A percentile compares a stretch with the other conserved stretches of the same genome.
Conservation (phyloP, 1,140 invertebrate species). For the Drosophila virilis region DNA sequence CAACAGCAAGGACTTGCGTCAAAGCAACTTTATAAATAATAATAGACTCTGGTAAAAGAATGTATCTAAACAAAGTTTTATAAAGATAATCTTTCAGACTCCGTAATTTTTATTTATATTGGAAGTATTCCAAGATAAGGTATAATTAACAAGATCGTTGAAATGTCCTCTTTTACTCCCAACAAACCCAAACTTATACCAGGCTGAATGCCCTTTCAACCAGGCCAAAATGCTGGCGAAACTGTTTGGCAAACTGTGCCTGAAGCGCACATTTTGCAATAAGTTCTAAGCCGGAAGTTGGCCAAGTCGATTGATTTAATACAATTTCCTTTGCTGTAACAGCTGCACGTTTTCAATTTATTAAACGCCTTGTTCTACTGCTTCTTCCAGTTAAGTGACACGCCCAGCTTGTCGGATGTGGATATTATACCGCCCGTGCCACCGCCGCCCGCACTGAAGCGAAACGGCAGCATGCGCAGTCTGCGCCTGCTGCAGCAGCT, state of each 20-base stretch:
- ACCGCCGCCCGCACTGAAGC: conserved; percentile 74
- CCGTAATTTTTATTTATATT: no score
- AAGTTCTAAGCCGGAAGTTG: conserved; percentile 44
- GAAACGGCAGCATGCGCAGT: conserved; percentile 79
- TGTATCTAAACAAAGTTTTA: no score
- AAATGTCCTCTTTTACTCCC: no score
- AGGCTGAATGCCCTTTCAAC: no score
- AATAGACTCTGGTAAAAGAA: no score
- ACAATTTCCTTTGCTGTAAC: conserved; percentile 43
- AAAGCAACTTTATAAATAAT: no score
- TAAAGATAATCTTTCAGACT: no score
- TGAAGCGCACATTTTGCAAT: neutral
- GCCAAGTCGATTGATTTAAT: conserved; percentile 66
- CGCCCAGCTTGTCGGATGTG: conserved; percentile 77
- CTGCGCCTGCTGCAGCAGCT: conserved; percentile 69
- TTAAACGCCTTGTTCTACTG: conserved; percentile 16
- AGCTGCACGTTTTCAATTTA: conserved; percentile 51
- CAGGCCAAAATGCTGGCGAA: neutral
- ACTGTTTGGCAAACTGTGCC: neutral
- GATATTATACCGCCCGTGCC: conserved; percentile 81
- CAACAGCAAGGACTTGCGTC: no score
- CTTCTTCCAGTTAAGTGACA: conserved; percentile 69
- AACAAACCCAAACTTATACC: no score
- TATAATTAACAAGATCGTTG: no score
- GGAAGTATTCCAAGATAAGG: no score